Evolutionary conservation across 2,113 vertebrate genomes (phyloP).

Genomic region (Callocephalon fimbriatum): DNA sequence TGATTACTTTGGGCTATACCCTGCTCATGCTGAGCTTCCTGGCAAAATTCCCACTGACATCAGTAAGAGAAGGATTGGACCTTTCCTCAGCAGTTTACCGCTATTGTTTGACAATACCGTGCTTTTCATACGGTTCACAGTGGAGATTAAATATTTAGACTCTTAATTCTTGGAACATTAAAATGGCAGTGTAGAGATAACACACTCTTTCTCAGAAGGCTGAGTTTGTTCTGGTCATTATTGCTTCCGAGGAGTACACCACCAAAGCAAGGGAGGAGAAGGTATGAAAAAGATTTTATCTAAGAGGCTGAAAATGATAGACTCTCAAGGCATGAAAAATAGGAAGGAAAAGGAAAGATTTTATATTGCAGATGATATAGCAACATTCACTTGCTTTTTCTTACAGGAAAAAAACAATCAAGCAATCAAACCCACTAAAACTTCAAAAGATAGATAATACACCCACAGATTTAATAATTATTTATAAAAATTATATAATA

Average conservation of each 20-base stretch:
- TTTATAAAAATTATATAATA: neutral
- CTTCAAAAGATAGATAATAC: neutral
- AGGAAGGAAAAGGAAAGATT: neutral
- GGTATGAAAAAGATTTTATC: neutral
- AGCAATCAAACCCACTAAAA: neutral
- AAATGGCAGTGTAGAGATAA: neutral
- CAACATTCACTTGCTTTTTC: neutral
- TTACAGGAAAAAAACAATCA: neutral
- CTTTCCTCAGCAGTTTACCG: neutral
- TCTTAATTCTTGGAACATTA: slow-evolving; percentile 11
- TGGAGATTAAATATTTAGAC: neutral
- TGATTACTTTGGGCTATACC: slow-evolving; percentile 53
- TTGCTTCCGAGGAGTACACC: neutral
- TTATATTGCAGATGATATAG: neutral
- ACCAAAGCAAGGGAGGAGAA: neutral
- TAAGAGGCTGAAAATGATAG: neutral
- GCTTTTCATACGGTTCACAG: neutral
- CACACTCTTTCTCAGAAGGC: neutral
- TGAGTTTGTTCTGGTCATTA: neutral
- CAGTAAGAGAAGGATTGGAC: neutral
- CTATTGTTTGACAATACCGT: neutral
- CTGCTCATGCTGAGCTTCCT: slow-evolving; percentile 37
- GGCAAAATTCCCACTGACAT: slow-evolving; percentile 24
- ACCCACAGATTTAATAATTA: neutral
- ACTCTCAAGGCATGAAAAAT: neutral